Conservation (phyloP, 2,797 vertebrate genomes). For the Mormyrus proboscirostris region DNA sequence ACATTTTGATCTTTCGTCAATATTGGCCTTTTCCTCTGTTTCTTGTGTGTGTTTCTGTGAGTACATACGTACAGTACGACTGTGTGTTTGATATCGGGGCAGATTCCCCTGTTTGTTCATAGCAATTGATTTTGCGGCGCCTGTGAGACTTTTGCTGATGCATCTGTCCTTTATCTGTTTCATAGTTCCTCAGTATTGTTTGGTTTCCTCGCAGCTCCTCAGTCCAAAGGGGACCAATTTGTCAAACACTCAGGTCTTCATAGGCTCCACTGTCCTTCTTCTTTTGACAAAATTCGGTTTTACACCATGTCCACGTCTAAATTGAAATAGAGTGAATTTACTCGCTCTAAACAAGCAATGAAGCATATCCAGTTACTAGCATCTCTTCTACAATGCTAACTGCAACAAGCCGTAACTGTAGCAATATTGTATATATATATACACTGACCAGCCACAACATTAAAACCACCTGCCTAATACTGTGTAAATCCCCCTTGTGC, state of each 20-base stretch:
- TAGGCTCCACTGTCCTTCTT: not conserved
- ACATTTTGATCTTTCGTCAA: not conserved
- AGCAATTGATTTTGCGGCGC: conserved; percentile 2
- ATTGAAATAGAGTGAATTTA: conserved; percentile 11
- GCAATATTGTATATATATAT: not conserved
- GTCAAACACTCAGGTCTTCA: not conserved
- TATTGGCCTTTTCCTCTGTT: not conserved
- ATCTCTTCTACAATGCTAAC: not conserved
- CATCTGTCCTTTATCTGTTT: not conserved
- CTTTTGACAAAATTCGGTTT: not conserved
- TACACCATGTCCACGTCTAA: not conserved
- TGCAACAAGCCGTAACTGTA: not conserved
- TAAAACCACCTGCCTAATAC: not conserved
- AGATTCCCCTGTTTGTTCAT: not conserved
- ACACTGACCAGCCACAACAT: not conserved
- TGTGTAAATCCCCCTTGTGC: not conserved
- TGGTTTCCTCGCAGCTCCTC: not conserved
- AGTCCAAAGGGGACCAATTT: conserved; percentile 1
- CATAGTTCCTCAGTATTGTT: conserved; percentile 4
- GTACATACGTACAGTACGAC: not conserved
- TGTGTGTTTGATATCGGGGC: not conserved
- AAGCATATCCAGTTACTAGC: not conserved
- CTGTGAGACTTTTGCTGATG: not conserved
- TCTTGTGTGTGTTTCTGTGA: conserved; percentile 1
- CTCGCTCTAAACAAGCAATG: not conserved